A percentile compares a stretch with the other conserved stretches of the same genome.
phyloP scores from a whole-genome alignment of 2,113 vertebrate genomes.

The Eublepharis macularius region DNA sequence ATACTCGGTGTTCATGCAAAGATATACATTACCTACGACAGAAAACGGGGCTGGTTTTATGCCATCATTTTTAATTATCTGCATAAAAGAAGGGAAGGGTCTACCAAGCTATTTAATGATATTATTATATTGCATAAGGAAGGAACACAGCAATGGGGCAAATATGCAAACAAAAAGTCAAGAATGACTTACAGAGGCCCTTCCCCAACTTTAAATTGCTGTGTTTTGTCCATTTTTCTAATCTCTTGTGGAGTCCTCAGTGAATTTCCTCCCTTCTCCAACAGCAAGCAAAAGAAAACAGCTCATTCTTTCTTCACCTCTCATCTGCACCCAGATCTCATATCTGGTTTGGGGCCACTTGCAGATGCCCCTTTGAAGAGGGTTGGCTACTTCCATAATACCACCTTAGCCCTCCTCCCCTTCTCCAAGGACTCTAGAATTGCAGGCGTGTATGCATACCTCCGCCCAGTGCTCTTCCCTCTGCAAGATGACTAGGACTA shows the following conservation, averaged over 20 bases:
- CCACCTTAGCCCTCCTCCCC: background rate
- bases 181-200: background rate
- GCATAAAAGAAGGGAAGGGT: background rate
- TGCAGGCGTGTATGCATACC: background rate
- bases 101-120: constrained; percentile 21
- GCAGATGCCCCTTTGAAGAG: background rate
- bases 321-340: background rate
- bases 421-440: no score
- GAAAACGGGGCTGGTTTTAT: constrained; percentile 8
- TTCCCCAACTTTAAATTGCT: background rate
- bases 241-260: background rate
- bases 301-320: background rate
- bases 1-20: constrained; percentile 20
- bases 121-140: background rate
- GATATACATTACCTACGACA: constrained; percentile 36
- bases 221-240: background rate
- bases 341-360: background rate
- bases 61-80: constrained; percentile 29
- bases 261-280: background rate
- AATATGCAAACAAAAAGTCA: background rate
- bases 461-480: background rate
- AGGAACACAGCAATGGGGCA: background rate
- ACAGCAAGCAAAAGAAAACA: background rate
- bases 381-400: background rate
- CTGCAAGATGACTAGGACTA: no score